Evolutionary conservation across 2,113 vertebrate genomes (phyloP).

Genomic region (Rutilus rutilus): DNA sequence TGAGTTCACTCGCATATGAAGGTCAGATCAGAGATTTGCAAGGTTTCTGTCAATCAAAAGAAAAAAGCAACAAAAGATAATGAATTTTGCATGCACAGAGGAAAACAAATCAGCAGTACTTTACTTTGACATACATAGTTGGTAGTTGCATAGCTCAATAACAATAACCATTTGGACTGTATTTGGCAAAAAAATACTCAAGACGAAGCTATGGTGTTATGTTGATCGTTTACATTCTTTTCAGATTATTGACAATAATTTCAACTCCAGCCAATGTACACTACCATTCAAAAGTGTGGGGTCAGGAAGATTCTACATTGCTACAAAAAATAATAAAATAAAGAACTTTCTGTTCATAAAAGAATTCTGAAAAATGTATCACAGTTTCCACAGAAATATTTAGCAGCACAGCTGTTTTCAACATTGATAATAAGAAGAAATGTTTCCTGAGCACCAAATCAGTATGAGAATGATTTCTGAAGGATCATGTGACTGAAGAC

Average conservation of each 20-base stretch:
- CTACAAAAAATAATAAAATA: neutral
- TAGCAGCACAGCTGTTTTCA: too few relatives aligned
- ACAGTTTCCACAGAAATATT: too few relatives aligned
- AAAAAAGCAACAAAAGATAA: neutral
- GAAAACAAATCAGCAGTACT: neutral
- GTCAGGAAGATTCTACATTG: neutral
- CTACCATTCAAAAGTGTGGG: neutral
- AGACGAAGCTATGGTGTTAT: neutral
- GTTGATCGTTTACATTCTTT: neutral
- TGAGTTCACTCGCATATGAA: neutral
- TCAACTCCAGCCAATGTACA: neutral
- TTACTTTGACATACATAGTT: slow-evolving; percentile 36
- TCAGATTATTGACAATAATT: neutral
- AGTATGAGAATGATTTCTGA: too few relatives aligned
- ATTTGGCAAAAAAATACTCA: too few relatives aligned
- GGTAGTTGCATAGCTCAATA: slow-evolving; percentile 60
- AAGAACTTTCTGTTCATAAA: too few relatives aligned
- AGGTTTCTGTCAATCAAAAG: neutral
- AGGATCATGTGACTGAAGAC: neutral
- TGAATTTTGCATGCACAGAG: neutral
- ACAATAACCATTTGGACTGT: slow-evolving; percentile 50
- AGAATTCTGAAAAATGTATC: too few relatives aligned
- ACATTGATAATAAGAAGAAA: too few relatives aligned
- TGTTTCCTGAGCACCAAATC: too few relatives aligned
- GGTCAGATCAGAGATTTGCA: slow-evolving; percentile 2